phyloP scores from a whole-genome alignment of 1,140 invertebrate genomes.

The Sycophaga agraensis region DNA sequence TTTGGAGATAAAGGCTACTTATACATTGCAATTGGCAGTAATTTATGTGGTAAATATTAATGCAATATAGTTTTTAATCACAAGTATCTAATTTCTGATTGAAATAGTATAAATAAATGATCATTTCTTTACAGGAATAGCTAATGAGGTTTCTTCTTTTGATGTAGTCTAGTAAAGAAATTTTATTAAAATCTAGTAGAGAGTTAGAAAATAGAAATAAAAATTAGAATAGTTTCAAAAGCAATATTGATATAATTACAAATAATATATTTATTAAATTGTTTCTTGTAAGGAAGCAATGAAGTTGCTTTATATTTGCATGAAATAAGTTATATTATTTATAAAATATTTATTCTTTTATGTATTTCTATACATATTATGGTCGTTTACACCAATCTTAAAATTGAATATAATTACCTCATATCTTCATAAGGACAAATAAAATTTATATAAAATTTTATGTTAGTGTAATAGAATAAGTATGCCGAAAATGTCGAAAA shows the following conservation, averaged over 20 bases:
- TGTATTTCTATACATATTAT: no score
- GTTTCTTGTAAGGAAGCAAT: constrained; percentile 15
- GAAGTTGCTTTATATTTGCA: neutral
- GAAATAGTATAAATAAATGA: constrained; percentile 5
- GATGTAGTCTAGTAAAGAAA: constrained; percentile 39
- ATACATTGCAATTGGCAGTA: constrained; percentile 74
- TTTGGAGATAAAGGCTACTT: constrained; percentile 81
- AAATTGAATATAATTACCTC: no score
- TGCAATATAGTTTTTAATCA: neutral
- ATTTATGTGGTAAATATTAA: constrained; percentile 69
- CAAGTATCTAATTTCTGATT: no score
- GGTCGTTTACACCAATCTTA: no score
- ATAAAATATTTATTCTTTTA: neutral
- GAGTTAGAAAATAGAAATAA: no score
- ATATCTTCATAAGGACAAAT: no score
- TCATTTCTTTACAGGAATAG: constrained; percentile 45
- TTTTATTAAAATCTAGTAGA: no score
- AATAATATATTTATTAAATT: neutral
- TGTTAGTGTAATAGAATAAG: no score
- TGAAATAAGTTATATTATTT: neutral
- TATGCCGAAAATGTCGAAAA: no score
- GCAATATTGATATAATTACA: constrained; percentile 1
- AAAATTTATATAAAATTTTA: no score
- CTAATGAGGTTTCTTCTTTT: constrained; percentile 55
- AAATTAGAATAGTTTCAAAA: constrained; percentile 6